Base-by-base conservation (phyloP, 2,797 vertebrate genomes). In the Pipistrellus kuhlii region DNA sequence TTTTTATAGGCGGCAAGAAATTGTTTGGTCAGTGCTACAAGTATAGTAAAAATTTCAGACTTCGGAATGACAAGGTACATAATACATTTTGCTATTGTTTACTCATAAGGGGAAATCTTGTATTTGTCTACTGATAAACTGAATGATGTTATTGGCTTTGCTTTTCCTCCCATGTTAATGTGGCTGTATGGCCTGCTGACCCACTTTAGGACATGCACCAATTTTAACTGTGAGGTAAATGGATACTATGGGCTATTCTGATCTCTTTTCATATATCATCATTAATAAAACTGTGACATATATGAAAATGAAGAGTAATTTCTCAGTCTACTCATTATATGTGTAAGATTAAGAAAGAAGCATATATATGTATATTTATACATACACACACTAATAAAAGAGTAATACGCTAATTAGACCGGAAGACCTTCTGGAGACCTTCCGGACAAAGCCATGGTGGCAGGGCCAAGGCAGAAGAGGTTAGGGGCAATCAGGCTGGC, bases 61-160 rank as follows among this genome's bases (percentile, higher is more conserved):
- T 99, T 99, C 0, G 99, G 99, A 59, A 99, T 99, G 99, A 98
- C 99, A 0, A 99, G 99, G 99, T 99, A 97, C 0, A 35, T 95
- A 41, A 27, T 27, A 6, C 14, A 9, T 71, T 41, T 38, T 68
- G n/a, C 38, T 82, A 8, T 83, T 73, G 27, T 85, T 68, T 78
- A 38, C 15, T 75, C 35, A 6, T 48, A 66, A 73, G 32, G 84
- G 17, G 30, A 41, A 76, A 11, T 21, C 48, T 57, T 80, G 38
- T 1, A 27, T 68, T 84, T 32, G 8, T 76, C 23, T 92, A 3
- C 41, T 14, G 55, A 23, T 10, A 57, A 14, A 66, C 38, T 55
- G 35, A 92, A 84, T 80, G 51, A 41, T 72, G 21, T 57, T 73
- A 38, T 7, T 55, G 25, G 10, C 71, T 46, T 81, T 68, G 71